Evolutionary conservation across 2,113 vertebrate species (phyloP), one percentile per base, ranked within the genome.

Genomic region (Forbesichthys agassizii): DNA sequence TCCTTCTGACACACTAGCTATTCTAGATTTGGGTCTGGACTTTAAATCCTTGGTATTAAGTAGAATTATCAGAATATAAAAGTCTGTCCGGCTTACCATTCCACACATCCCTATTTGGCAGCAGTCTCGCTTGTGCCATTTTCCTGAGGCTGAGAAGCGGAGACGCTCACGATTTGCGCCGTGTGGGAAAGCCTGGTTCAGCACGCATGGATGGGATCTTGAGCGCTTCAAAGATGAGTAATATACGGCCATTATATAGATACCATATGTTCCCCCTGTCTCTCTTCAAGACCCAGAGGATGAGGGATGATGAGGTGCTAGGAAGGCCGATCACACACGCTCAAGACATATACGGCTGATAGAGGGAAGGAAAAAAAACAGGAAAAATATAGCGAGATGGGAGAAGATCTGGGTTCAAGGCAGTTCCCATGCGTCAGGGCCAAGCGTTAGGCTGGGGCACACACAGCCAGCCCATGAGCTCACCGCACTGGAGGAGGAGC

Each of bases 401-500:
- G 36, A n/a, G 51, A n/a, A 53, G 51, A 12, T n/a, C 12, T n/a
- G 51, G 51, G 51, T 79, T 60, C 84, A 77, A 89, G 82, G 81
- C 86, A 85, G 83, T 90, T 91, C 89, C 85, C 89, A 90, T 90
- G 82, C 73, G 76, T 56, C 61, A 61, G 71, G 84, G 88, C 88
- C 87, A 86, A 87, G 79, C 61, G 54, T 69, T 75, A 80, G 79
- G 77, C 82, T 80, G 77, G 86, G 86, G 84, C 83, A 83, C 12
- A 55, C 73, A 66, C 33, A 33, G 61, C 7, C 36, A 75, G 81
- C 79, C 77, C 77, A 90, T 92, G 88, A 91, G 84, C 88, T 90
- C 87, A 88, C 80, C 77, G 73, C 73, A 75, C 61, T 88, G 65
- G 72, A 67, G 64, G 59, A 77, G 66, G 27, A 80, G 70, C 79